A percentile compares a stretch with the other conserved stretches of the same genome.
These are phyloP conservation scores for Nipponia nippon DNA, from an alignment of 2,113 vertebrate species.

Conservation along the genomic window DNA sequence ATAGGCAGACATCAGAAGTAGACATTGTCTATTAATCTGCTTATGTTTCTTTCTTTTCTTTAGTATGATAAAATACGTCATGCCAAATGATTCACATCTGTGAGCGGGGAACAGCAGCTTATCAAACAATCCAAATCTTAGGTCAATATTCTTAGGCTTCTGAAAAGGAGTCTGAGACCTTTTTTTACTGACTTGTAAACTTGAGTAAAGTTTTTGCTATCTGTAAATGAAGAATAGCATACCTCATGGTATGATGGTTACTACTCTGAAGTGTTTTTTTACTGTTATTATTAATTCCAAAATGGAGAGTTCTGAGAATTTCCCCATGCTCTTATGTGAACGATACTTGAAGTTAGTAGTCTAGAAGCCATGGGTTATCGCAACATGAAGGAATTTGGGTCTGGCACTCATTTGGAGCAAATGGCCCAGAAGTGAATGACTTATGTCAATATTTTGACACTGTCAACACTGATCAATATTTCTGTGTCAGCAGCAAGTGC, in stretches of 20 bases:
- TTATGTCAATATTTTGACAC: not conserved
- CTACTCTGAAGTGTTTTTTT: not conserved
- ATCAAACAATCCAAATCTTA: not conserved
- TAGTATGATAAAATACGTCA: not conserved
- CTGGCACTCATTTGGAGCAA: not conserved
- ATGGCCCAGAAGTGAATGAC: not conserved
- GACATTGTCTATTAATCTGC: not conserved
- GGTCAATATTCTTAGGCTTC: not conserved
- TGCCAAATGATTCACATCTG: not conserved
- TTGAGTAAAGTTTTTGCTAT: not conserved
- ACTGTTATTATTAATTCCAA: not conserved
- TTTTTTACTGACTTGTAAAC: not conserved
- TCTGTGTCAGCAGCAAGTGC: not conserved
- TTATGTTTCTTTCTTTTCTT: not conserved
- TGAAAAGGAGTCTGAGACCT: not conserved
- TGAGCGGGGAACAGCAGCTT: not conserved
- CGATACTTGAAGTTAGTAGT: not conserved
- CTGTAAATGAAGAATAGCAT: not conserved
- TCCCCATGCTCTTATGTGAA: not conserved
- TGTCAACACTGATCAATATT: not conserved
- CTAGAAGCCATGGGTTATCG: not conserved
- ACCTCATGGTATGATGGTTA: not conserved
- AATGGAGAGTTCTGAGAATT: not conserved
- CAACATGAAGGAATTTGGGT: not conserved
- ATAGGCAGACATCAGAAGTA: not conserved